Evolutionary conservation across 2,888 invertebrate genomes (phyloP).

Genomic region (Eupelmus urozonus): DNA sequence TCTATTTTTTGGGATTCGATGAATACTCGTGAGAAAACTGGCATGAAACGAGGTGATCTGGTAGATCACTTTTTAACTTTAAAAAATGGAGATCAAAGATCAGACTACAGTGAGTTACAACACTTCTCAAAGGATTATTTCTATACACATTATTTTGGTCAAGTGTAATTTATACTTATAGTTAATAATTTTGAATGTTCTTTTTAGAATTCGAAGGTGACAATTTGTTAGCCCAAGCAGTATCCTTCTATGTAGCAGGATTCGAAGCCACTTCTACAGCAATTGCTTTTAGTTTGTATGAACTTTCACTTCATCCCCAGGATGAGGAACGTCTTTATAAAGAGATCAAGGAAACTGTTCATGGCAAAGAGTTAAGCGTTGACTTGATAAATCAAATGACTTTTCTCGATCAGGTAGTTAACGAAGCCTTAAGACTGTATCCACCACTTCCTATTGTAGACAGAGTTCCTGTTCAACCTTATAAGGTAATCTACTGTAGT

Average conservation of each 20-base stretch:
- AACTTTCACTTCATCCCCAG: constrained; percentile 65
- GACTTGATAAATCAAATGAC: constrained; percentile 65
- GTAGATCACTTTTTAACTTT: constrained; percentile 66
- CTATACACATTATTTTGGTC: too few relatives aligned
- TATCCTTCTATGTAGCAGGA: constrained; percentile 68
- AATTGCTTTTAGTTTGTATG: constrained; percentile 66
- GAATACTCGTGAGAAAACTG: constrained; percentile 63
- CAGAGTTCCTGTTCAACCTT: constrained; percentile 65
- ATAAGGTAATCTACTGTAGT: constrained; percentile 60
- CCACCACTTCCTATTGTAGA: constrained; percentile 69
- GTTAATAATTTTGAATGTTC: constrained; percentile 26
- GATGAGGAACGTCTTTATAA: constrained; percentile 61
- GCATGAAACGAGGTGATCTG: constrained; percentile 66
- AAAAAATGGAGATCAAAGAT: constrained; percentile 66
- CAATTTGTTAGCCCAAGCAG: constrained; percentile 67
- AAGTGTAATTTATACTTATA: too few relatives aligned
- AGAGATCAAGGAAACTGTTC: constrained; percentile 60
- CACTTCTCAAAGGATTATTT: too few relatives aligned
- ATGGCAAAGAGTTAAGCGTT: constrained; percentile 61
- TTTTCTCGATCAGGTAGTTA: constrained; percentile 67
- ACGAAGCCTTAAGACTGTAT: constrained; percentile 67
- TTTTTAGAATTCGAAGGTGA: constrained; percentile 69
- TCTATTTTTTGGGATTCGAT: constrained; percentile 67
- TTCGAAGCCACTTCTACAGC: constrained; percentile 67
- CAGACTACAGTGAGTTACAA: constrained; percentile 65